phyloP scores from a whole-genome alignment of 2,888 invertebrate species.

The Leptopilina myrica region DNA sequence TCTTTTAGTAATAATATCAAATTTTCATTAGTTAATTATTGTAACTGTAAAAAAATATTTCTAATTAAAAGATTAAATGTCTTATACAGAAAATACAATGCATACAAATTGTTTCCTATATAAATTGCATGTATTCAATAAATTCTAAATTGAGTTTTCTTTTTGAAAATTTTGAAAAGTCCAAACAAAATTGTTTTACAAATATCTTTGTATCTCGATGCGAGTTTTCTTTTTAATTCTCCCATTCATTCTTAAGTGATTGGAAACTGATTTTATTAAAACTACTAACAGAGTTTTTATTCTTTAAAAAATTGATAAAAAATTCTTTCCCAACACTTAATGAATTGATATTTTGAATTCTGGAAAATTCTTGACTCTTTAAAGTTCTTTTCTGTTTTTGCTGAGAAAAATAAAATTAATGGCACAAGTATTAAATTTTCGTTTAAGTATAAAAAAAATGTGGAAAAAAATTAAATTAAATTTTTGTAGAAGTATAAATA shows the following conservation, averaged over 20 bases:
- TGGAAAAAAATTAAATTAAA: neutral
- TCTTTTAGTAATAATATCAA: neutral
- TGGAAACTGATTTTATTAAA: neutral
- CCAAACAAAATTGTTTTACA: neutral
- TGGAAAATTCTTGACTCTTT: neutral
- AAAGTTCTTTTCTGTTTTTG: too few relatives aligned
- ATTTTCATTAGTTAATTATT: neutral
- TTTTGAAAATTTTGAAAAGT: neutral
- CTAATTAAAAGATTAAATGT: neutral
- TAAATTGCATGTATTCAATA: conserved; percentile 13
- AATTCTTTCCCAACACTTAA: neutral
- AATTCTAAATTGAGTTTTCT: conserved; percentile 4
- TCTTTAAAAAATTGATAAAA: neutral
- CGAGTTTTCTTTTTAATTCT: neutral
- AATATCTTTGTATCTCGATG: conserved; percentile 6
- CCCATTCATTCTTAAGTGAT: neutral
- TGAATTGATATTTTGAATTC: neutral
- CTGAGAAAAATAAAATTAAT: neutral
- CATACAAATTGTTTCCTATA: neutral
- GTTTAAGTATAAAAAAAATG: neutral
- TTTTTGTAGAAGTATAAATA: too few relatives aligned
- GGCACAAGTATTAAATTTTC: neutral
- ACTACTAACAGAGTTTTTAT: too few relatives aligned
- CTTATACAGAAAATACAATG: neutral
- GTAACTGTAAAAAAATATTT: conserved; percentile 1